Base-by-base conservation (phyloP, 2,113 vertebrate species). In the Bubo scandiacus region DNA sequence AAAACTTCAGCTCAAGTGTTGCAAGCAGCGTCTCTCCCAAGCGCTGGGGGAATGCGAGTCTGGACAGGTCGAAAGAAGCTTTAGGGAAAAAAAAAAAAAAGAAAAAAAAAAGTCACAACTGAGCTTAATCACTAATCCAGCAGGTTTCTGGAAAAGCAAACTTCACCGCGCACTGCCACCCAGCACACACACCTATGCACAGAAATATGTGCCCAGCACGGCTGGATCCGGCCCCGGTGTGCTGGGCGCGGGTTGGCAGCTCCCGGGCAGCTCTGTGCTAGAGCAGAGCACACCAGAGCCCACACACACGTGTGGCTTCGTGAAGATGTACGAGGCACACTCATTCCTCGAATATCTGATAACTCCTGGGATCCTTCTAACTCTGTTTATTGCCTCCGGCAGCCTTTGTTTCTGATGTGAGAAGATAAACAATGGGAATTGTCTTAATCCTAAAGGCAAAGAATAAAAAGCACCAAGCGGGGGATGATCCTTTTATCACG, bases 51-150 rank as follows among this genome's bases (percentile, higher is more conserved):
- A 93, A 88, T 89, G 97, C 98, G 91, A 97, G 98, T 98, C 96
- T 52, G 58, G 94, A 96, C 98, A 98, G 96, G 98, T 97, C n/a
- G 82, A 79, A 88, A 97, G 96, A 96, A 92, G 92, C 80, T 94
- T 95, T 74, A 66, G 62, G n/a, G 81, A 27, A 9, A 32, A 9
- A 19, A 18, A 32, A 25, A 8, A 40, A 78, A 43, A 51, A 95
- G 94, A 19, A 63, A 73, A 68, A 58, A 93, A 83, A 40, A 95
- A 94, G 91, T 86, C 83, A 75, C 70, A 94, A 91, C 93, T 15
- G 95, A 96, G 95, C 96, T 98, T 98, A 98, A 97, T 96, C 97
- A 96, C 97, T 98, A 98, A 98, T 98, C 98, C 94, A 91, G 96
- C 97, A 91, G 94, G 97, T 95, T 98, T 97, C 93, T 97, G 97